Evolutionary conservation across 2,888 invertebrate species (phyloP), one percentile per base, ranked within the genome.

Genomic region (Ceraclea dissimilis): DNA sequence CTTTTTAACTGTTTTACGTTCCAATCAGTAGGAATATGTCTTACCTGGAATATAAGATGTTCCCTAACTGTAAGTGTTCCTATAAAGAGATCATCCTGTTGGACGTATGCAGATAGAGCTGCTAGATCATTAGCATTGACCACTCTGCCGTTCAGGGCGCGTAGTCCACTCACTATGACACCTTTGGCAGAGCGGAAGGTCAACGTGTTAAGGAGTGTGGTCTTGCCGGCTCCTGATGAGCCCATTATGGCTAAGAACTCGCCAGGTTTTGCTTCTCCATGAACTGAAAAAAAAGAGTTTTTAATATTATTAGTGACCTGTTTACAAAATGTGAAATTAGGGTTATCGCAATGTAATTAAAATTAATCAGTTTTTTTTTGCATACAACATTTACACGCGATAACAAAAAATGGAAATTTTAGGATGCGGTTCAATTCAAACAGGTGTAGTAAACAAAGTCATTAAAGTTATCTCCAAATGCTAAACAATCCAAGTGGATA

Each of bases 41-140:
- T 26, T 67, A 86, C 89, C 79, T 91, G 90, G 68, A 95, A 95
- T 49, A 88, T 80, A 4, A 96, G 80, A 72, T 95, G 94, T 67
- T 96, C 95, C 60, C 81, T 79, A 0, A 94, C 93, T 1, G 94
- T 94, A 49, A 96, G 75, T 0, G 90, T 90, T 0, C 92, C 91
- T 63, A 96, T 88, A 68, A 96, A 96, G 52, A 95, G 74, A 71
- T 96, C 95, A 65, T 94, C 90, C 69, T 96, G 96, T 67, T 95
- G 94, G 0, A 96, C 93, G 66, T 95, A 96, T 0, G 93, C 93
- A 17, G 90, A 89, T 33, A 90, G 78, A 8, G 88, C 85, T 52
- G 85, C 86, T 66, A 89, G 77, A 39, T 83, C 81, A 58, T 82
- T 84, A 16, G 86, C 81, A 11, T 83, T 83, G 1, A 90, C 84